Conservation (phyloP, 2,797 vertebrate species). For the Iguana delicatissima region DNA sequence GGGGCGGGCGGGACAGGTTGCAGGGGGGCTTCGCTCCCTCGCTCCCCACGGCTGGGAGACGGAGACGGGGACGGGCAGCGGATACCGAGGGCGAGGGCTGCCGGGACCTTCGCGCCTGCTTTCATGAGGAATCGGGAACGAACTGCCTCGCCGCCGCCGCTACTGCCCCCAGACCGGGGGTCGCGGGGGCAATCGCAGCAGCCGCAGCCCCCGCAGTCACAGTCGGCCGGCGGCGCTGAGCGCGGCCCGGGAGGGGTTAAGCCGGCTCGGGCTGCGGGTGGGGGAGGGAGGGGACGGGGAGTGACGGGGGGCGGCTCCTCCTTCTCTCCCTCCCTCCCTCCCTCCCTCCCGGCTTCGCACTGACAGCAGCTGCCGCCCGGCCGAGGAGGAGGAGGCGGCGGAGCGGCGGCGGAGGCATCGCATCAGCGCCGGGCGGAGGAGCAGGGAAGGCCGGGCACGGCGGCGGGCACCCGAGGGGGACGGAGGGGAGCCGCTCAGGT, state of each 20-base stretch:
- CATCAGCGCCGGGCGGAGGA: neutral
- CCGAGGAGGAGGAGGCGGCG: neutral
- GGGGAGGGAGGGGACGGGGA: neutral
- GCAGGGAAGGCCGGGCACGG: neutral
- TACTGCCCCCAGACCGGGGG: too few species aligned
- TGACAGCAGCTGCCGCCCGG: constrained; percentile 51
- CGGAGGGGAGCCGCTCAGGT: neutral
- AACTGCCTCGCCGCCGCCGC: too few species aligned
- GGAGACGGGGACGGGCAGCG: too few species aligned
- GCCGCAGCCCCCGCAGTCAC: too few species aligned
- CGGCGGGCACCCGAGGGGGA: neutral
- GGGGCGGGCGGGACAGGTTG: too few species aligned
- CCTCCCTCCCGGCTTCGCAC: constrained; percentile 55
- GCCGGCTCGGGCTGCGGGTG: neutral
- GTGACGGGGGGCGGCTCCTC: constrained; percentile 35
- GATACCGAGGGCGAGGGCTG: too few species aligned
- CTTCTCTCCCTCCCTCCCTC: constrained; percentile 43
- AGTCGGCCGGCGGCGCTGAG: too few species aligned
- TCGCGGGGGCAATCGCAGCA: too few species aligned
- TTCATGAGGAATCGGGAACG: too few species aligned
- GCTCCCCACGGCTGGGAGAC: too few species aligned
- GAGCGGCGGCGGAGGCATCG: neutral
- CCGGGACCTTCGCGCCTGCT: too few species aligned
- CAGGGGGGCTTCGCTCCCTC: too few species aligned
- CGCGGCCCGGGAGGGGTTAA: neutral